Evolutionary conservation across 2,888 invertebrate genomes (phyloP), one percentile per base, ranked within the genome.

Genomic region (Caenorhabditis japonica): DNA sequence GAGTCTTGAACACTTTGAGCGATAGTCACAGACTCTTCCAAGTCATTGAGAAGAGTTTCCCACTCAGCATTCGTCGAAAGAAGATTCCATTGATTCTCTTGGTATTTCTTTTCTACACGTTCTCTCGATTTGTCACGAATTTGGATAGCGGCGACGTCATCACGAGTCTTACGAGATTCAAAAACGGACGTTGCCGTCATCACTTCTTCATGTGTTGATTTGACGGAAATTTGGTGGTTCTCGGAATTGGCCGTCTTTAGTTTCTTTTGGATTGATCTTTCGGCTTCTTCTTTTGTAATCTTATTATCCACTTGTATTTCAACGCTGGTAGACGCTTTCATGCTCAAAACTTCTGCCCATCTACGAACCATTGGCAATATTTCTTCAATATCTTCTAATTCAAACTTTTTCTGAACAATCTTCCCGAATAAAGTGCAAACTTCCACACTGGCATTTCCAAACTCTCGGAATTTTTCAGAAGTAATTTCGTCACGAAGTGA

Each of bases 41-140:
- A 49, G 43, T 84, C 84, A 38, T 74, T 78, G 15, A 83, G 60
- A 23, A 84, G 68, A 1, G 80, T 74, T 13, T 79, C 76, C 82
- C 82, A 83, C 71, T 79, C 80, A 0, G 83, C 72, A 25, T 72
- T 69, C 8, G 76, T 71, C 17, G 79, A 77, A 27, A 75, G 55
- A 10, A 80, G 38, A 39, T 80, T 80, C 76, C 77, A 77, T 43
- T 80, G 69, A 39, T 77, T 75, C 56, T 77, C 77, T 19, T 76
- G 53, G n/a, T 73, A 71, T n/a, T 74, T 75, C 55, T 74, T 68
- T 23, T 56, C 55, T n/a, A 77, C 72, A n/a, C 71, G 36, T 36
- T 77, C 77, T 34, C 71, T 64, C 8, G 79, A 76, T 41, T 74
- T 74, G 21, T 73, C 68, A 13, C 74, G 64, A 15, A 80, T 61